Evolutionary conservation across 2,113 vertebrate genomes (phyloP).

Genomic region (Philantomba maxwellii): DNA sequence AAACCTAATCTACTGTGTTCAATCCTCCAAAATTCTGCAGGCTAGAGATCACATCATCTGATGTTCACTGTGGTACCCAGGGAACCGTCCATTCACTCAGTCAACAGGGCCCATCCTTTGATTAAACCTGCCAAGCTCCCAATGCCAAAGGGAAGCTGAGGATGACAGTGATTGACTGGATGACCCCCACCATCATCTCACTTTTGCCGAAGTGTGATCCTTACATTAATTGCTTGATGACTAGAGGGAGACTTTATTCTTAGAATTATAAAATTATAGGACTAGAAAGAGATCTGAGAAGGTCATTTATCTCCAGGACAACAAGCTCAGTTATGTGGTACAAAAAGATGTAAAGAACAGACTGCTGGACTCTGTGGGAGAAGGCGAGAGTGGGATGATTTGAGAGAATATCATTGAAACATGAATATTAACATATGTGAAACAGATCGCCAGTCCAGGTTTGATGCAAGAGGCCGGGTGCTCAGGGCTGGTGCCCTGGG

Average conservation of each 20-base stretch:
- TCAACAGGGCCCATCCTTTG: neutral
- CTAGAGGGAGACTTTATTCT: constrained; percentile 14
- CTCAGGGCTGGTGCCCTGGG: no score
- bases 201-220: neutral
- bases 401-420: no score
- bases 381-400: no score
- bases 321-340: constrained; percentile 26
- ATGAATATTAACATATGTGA: no score
- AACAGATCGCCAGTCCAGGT: no score
- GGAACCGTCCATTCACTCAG: neutral
- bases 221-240: constrained; percentile 20
- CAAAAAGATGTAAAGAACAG: neutral
- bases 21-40: neutral
- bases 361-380: no score
- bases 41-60: neutral
- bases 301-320: constrained; percentile 17
- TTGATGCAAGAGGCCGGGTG: no score
- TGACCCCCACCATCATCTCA: neutral
- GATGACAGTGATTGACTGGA: neutral
- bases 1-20: neutral
- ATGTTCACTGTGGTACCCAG: neutral
- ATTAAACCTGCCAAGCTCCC: neutral
- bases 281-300: neutral
- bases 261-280: constrained; percentile 40
- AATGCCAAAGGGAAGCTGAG: neutral